Conservation (phyloP, 2,113 vertebrate species). For the Puntigrus tetrazona region DNA sequence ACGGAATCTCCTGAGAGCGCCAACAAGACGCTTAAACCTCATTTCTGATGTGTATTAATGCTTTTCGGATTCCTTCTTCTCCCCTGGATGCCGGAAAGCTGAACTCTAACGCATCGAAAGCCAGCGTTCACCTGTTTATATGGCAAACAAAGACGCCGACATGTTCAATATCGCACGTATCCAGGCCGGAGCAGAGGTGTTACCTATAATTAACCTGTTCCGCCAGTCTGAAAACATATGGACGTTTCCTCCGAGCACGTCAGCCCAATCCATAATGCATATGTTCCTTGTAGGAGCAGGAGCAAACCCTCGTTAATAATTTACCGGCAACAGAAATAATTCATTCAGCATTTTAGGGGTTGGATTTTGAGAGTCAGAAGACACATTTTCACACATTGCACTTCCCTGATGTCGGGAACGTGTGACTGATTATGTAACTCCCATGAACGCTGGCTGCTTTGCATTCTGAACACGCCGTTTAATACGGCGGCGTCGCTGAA, state of each 20-base stretch:
- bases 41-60: neutral
- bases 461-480: neutral
- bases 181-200: neutral
- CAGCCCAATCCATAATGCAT: constrained; percentile 39
- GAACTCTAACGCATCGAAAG: neutral
- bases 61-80: neutral
- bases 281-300: constrained; percentile 13
- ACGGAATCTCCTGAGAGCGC: neutral
- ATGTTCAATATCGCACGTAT: neutral
- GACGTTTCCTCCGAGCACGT: neutral
- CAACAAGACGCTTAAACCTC: neutral
- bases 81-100: neutral
- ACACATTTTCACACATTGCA: constrained; percentile 28
- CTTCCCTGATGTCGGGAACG: constrained; percentile 20
- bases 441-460: neutral
- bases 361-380: constrained; percentile 41
- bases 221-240: constrained; percentile 30
- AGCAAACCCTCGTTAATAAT: constrained; percentile 37
- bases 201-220: constrained; percentile 17
- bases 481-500: neutral
- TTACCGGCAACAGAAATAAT: constrained; percentile 36
- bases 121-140: neutral
- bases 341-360: constrained; percentile 35
- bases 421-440: constrained; percentile 32
- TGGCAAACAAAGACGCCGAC: neutral